phyloP scores from a whole-genome alignment of 1,140 invertebrate species.

The Bombus huntii region DNA sequence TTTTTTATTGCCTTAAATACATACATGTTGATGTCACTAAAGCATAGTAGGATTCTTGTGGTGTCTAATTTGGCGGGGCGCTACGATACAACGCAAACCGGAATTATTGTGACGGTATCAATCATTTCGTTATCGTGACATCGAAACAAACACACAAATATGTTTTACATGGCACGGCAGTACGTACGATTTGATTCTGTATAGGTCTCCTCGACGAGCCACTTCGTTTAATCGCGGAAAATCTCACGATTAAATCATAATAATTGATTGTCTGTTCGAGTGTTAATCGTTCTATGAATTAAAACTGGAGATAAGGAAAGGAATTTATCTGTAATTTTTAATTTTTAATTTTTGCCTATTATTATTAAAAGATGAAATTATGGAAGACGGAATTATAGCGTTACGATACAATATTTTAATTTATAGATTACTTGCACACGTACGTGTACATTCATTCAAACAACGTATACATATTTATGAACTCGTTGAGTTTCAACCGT shows the following conservation, averaged over 20 bases:
- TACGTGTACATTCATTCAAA: background rate
- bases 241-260: background rate
- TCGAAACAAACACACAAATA: background rate
- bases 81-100: too few species aligned
- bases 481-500: background rate
- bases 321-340: background rate
- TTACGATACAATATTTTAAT: background rate
- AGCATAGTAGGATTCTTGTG: too few species aligned
- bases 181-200: background rate
- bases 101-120: background rate
- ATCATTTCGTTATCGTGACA: background rate
- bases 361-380: too few species aligned
- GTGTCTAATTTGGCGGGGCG: too few species aligned
- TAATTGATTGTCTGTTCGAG: background rate
- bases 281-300: background rate
- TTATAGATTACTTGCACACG: background rate
- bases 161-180: background rate
- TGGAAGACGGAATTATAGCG: background rate
- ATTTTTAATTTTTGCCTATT: background rate
- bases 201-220: background rate
- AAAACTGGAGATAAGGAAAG: background rate
- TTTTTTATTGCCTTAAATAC: background rate
- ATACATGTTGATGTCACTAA: too few species aligned
- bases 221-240: constrained; percentile 3
- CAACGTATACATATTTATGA: constrained; percentile 5